A percentile compares a stretch with the other conserved stretches of the same genome.
Conservation (phyloP, 23 tunicate genomes). For the Clavelina lepadiformis region DNA sequence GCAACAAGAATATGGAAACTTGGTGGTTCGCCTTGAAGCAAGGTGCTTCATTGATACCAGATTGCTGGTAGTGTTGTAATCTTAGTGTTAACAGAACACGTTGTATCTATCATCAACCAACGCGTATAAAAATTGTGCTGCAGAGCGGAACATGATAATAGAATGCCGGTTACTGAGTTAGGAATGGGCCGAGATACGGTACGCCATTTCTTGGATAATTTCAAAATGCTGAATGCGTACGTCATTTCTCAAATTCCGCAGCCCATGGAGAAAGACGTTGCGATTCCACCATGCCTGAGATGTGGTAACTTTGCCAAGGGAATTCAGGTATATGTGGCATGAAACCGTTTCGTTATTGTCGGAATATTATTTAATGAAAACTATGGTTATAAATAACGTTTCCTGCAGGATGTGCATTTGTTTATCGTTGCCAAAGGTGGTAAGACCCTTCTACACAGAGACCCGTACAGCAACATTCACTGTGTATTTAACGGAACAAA, state of each 20-base stretch:
- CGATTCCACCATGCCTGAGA: slow-evolving; percentile 56
- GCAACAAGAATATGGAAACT: slow-evolving; percentile 30
- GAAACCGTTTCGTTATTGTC: too few relatives aligned
- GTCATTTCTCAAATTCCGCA: slow-evolving; percentile 49
- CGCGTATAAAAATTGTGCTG: not conserved
- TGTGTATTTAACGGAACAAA: slow-evolving; percentile 71
- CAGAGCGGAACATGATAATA: slow-evolving; percentile 22
- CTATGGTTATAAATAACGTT: not conserved
- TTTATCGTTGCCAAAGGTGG: slow-evolving; percentile 55
- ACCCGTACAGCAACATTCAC: slow-evolving; percentile 63
- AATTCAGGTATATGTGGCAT: slow-evolving; percentile 53
- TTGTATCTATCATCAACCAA: not conserved
- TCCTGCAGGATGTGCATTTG: slow-evolving; percentile 44
- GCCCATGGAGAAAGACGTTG: slow-evolving; percentile 52
- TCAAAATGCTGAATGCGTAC: slow-evolving; percentile 18
- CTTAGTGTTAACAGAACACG: not conserved
- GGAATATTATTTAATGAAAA: not conserved
- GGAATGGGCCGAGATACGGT: slow-evolving; percentile 43
- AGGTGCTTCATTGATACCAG: slow-evolving; percentile 9
- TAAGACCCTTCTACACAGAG: slow-evolving; percentile 53
- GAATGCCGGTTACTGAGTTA: slow-evolving; percentile 21
- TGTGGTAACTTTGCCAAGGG: slow-evolving; percentile 49
- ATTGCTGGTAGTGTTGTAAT: not conserved
- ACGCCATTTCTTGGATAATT: slow-evolving; percentile 22
- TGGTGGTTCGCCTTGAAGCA: slow-evolving; percentile 55